A percentile compares a stretch with the other conserved stretches of the same genome.
These are phyloP conservation scores for Thymallus thymallus DNA, from an alignment of 2,113 vertebrate species.

Conservation along the genomic window DNA sequence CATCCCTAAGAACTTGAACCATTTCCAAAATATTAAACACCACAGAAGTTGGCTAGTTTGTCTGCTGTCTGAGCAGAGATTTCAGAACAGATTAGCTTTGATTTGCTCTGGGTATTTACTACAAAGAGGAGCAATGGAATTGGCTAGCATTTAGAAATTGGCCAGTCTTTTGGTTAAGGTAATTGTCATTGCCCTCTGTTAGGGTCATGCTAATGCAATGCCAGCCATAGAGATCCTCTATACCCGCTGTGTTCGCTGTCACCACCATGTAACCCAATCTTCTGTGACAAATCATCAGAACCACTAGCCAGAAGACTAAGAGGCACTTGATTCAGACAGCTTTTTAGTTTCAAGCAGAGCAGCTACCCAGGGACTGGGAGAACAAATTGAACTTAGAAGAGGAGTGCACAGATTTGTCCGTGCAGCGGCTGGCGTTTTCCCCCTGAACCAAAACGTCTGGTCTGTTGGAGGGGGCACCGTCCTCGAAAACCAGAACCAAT, in stretches of 20 bases:
- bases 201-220: conserved; percentile 16
- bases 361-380: conserved; percentile 2
- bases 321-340: conserved; percentile 4
- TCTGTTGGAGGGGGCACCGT: conserved; percentile 6
- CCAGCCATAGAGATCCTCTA: conserved; percentile 5
- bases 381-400: conserved; percentile 15
- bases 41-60: not conserved
- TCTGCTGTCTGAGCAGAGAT: no score
- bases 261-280: conserved; percentile 28
- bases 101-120: not conserved
- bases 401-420: conserved; percentile 10
- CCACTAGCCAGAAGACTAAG: conserved; percentile 9
- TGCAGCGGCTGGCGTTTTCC: conserved; percentile 5
- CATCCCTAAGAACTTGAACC: not conserved
- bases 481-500: conserved; percentile 19
- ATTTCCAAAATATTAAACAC: no score
- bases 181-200: conserved; percentile 14
- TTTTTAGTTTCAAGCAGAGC: conserved; percentile 8
- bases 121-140: not conserved
- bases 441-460: conserved; percentile 2
- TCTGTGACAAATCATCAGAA: conserved; percentile 27
- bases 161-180: conserved; percentile 17
- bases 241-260: conserved; percentile 1
- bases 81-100: not conserved
- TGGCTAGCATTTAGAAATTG: not conserved